Evolutionary conservation across 2,888 invertebrate genomes (phyloP).

Genomic region (Caenorhabditis parvicauda): DNA sequence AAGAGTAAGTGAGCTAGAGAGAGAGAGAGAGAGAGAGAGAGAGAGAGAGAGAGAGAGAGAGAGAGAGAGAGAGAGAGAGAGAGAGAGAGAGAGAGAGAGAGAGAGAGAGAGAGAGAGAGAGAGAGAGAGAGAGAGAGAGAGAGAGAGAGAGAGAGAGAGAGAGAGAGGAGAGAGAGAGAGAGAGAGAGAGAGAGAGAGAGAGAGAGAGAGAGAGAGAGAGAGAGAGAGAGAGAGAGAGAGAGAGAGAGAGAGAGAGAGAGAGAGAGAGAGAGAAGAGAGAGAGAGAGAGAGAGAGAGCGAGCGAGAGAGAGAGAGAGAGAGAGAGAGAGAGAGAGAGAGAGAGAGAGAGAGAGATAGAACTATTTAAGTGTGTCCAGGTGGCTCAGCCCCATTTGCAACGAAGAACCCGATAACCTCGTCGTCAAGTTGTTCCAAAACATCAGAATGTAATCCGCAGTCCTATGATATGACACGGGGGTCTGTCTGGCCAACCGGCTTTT

Average conservation of each 20-base stretch:
- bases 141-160: slow-evolving; percentile 2
- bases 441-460: no score
- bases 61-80: no score
- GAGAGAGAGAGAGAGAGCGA: not conserved
- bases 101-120: slow-evolving; percentile 1
- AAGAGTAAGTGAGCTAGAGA: no score
- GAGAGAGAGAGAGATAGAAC: slow-evolving; percentile 11
- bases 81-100: slow-evolving; percentile 8
- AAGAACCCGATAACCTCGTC: no score
- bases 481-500: no score
- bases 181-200: slow-evolving; percentile 9
- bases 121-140: slow-evolving; percentile 8
- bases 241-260: not conserved
- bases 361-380: no score
- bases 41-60: no score
- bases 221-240: not conserved
- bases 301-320: slow-evolving; percentile 7
- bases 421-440: no score
- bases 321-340: slow-evolving; percentile 3
- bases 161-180: slow-evolving; percentile 10
- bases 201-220: slow-evolving; percentile 5
- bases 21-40: no score
- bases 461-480: no score
- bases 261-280: not conserved
- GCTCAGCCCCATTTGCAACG: no score